phyloP scores from a whole-genome alignment of 1,140 invertebrate genomes.

The Drosophila sechellia region DNA sequence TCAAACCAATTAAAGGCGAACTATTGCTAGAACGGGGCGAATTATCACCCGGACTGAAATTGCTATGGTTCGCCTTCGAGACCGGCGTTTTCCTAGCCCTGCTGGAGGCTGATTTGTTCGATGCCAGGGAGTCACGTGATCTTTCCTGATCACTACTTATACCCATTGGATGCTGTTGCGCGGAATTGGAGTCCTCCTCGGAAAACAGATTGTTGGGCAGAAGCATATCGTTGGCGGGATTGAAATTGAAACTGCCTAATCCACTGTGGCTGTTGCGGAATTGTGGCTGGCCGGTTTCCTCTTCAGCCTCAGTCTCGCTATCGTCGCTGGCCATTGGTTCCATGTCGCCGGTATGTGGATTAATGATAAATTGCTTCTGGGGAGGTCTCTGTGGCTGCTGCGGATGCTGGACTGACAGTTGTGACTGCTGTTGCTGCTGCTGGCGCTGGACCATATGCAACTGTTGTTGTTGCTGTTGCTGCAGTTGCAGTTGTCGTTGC shows the following conservation, averaged over 20 bases:
- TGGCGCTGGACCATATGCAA: slow-evolving; percentile 43
- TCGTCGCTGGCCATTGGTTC: slow-evolving; percentile 91
- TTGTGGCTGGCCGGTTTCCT: slow-evolving; percentile 70
- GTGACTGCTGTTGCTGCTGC: slow-evolving; percentile 29
- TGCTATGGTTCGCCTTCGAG: slow-evolving; percentile 49
- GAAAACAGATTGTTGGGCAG: slow-evolving; percentile 87
- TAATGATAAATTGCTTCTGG: slow-evolving; percentile 92
- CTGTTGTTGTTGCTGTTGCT: slow-evolving; percentile 34
- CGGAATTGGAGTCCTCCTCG: slow-evolving; percentile 86
- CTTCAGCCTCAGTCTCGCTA: slow-evolving; percentile 84
- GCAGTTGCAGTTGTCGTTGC: slow-evolving; percentile 34
- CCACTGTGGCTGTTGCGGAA: slow-evolving; percentile 49
- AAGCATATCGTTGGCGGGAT: slow-evolving; percentile 85
- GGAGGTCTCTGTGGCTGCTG: slow-evolving; percentile 65
- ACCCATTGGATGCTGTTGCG: slow-evolving; percentile 57
- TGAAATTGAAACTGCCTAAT: slow-evolving; percentile 77
- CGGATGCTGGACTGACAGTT: slow-evolving; percentile 31
- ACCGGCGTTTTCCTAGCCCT: slow-evolving; percentile 56
- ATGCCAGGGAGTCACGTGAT: slow-evolving; percentile 75
- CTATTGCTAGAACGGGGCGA: slow-evolving; percentile 66
- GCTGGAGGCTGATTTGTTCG: slow-evolving; percentile 78
- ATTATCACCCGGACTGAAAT: slow-evolving; percentile 34
- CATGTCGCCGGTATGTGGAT: slow-evolving; percentile 93
- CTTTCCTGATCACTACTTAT: slow-evolving; percentile 86
- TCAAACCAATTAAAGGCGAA: slow-evolving; percentile 54